A percentile compares a stretch with the other conserved stretches of the same genome.
Conservation (phyloP, 2,113 vertebrate genomes). For the Steatornis caripensis region DNA sequence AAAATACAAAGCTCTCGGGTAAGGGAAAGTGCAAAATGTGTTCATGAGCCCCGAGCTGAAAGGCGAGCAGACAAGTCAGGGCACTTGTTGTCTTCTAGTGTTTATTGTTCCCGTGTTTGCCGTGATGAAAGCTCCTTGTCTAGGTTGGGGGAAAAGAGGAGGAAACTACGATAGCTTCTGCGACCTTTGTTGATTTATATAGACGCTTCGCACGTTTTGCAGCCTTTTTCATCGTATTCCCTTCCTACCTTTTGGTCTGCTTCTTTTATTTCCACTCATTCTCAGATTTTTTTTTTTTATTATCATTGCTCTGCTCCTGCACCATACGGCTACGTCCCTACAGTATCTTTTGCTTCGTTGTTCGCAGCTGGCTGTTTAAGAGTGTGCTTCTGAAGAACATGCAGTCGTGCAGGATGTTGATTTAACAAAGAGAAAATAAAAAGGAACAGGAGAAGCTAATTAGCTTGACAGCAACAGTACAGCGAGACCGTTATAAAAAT, state of each 20-base stretch:
- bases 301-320: neutral
- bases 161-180: neutral
- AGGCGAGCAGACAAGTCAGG: neutral
- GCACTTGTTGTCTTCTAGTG: neutral
- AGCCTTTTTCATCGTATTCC: neutral
- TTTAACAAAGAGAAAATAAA: neutral
- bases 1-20: constrained; percentile 3
- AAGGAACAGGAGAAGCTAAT: neutral
- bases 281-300: neutral
- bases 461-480: neutral
- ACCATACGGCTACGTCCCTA: fast-evolving
- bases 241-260: neutral
- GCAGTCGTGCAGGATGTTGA: neutral
- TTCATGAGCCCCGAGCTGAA: neutral
- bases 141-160: neutral
- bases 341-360: neutral
- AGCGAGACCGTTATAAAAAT: neutral
- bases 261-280: neutral
- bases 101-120: neutral
- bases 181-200: neutral
- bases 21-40: constrained; percentile 15
- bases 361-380: neutral
- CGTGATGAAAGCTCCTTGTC: neutral
- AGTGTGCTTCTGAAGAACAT: neutral
- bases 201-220: neutral